Conservation (phyloP, 2,888 invertebrate genomes). For the Eurytoma adleriae region DNA sequence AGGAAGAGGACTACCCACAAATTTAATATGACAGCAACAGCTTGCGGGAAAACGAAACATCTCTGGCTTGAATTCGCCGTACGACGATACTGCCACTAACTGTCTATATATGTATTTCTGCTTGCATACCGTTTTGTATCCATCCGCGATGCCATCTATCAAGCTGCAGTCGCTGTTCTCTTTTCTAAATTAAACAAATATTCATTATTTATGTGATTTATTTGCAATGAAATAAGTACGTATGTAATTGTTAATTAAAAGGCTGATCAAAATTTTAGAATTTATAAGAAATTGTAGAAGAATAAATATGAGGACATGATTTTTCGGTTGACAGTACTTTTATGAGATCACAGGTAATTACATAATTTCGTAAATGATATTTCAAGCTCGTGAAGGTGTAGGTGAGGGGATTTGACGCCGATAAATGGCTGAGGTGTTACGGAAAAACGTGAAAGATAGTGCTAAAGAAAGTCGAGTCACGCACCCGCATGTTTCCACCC, state of each 20-base stretch:
- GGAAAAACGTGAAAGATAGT: neutral
- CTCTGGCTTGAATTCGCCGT: slow-evolving; percentile 76
- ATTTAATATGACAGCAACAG: slow-evolving; percentile 81
- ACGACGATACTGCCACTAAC: slow-evolving; percentile 77
- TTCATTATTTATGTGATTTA: slow-evolving; percentile 12
- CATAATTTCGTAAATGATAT: slow-evolving; percentile 27
- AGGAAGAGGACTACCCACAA: slow-evolving; percentile 56
- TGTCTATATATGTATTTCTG: slow-evolving; percentile 80
- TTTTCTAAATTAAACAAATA: slow-evolving; percentile 60
- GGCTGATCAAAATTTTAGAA: neutral
- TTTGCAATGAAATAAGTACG: neutral
- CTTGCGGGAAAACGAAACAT: slow-evolving; percentile 84
- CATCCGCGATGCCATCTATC: slow-evolving; percentile 69
- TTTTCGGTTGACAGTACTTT: neutral
- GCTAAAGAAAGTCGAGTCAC: slow-evolving; percentile 67
- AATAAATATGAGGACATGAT: too few relatives aligned
- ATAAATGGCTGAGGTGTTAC: neutral
- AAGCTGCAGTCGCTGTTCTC: slow-evolving; percentile 70
- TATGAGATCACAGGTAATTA: slow-evolving; percentile 4
- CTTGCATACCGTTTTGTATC: slow-evolving; percentile 78
- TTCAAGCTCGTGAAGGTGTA: neutral
- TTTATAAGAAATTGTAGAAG: neutral
- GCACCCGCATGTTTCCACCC: slow-evolving; percentile 86
- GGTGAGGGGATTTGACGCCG: neutral
- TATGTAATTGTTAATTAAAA: neutral